Base-by-base conservation (phyloP, 2,113 vertebrate species). In the Salminus brasiliensis region DNA sequence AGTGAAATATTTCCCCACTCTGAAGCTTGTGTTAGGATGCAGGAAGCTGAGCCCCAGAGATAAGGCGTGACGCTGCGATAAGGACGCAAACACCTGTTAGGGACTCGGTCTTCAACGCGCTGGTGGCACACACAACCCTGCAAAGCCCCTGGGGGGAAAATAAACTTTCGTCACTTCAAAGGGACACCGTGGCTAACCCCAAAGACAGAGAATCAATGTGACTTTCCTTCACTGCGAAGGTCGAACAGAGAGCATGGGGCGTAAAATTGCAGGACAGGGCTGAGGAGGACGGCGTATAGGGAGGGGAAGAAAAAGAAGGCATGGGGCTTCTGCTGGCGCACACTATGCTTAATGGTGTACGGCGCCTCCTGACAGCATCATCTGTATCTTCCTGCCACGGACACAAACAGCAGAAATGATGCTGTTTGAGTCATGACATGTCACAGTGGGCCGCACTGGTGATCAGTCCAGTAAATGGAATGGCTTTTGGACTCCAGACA, bases 381-480 rank as follows among this genome's bases (percentile, higher is more conserved):
- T 93, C 92, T 88, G 91, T 92, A 91, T 90, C 91, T 87, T 89
- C 88, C 86, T 89, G 79, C 78, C 82, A 85, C 41, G 88, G 92
- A 90, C 92, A 88, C 90, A 75, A 86, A 84, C 82, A 89, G 90
- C 90, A 91, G 91, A 92, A 92, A 93, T 89, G 90, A 92, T 91
- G 91, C 91, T 39, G 86, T 88, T 91, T 93, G 92, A 94, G 87
- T 93, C 93, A 93, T 91, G 90, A 87, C 89, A 86, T 93, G 92
- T 89, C 91, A 92, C 81, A 85, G 87, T 82, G 79, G 74, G 85
- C 88, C 81, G 90, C 92, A 76, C 85, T 87, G 85, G 91, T 87
- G 87, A 94, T 94, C 91, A 90, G 88, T 93, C 89, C 91, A 90
- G 85, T 88, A 91, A 92, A 92, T 92, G 85, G 91, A 94, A 92